A percentile compares a stretch with the other conserved stretches of the same genome.
These are phyloP conservation scores for Calypte anna DNA, from an alignment of 2,113 vertebrate species.

Conservation along the genomic window DNA sequence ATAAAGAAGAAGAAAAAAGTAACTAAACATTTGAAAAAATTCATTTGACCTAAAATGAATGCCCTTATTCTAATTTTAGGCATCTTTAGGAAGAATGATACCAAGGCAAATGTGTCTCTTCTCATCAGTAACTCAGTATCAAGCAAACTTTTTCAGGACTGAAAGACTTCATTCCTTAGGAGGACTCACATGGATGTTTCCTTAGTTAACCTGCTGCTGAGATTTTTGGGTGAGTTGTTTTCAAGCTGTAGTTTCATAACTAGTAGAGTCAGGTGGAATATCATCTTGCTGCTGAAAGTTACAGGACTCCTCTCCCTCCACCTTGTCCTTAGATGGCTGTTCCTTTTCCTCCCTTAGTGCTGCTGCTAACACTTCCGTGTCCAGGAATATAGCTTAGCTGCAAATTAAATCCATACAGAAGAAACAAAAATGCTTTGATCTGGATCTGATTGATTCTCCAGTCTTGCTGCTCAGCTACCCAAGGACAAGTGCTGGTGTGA, in stretches of 20 bases:
- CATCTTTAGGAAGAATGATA: neutral
- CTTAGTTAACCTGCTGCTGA: neutral
- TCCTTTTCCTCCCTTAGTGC: neutral
- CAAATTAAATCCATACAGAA: neutral
- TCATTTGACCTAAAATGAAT: neutral
- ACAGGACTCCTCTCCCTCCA: neutral
- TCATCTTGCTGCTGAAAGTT: neutral
- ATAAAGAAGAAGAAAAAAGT: neutral
- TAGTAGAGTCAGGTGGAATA: neutral
- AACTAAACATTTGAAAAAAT: neutral
- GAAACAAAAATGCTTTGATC: neutral
- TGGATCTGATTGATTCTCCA: neutral
- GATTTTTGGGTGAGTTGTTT: neutral
- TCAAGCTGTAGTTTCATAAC: neutral
- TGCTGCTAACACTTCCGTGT: neutral
- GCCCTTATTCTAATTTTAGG: neutral
- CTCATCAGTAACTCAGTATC: neutral
- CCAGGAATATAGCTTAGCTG: neutral
- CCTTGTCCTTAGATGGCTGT: fast-evolving
- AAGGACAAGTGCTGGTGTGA: fast-evolving
- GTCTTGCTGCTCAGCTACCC: neutral
- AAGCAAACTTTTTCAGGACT: neutral
- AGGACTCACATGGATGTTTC: neutral
- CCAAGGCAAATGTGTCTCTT: neutral
- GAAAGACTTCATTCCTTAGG: neutral